Base-by-base conservation (phyloP, 1,140 invertebrate genomes). In the Lepidotrigona ventralis region DNA sequence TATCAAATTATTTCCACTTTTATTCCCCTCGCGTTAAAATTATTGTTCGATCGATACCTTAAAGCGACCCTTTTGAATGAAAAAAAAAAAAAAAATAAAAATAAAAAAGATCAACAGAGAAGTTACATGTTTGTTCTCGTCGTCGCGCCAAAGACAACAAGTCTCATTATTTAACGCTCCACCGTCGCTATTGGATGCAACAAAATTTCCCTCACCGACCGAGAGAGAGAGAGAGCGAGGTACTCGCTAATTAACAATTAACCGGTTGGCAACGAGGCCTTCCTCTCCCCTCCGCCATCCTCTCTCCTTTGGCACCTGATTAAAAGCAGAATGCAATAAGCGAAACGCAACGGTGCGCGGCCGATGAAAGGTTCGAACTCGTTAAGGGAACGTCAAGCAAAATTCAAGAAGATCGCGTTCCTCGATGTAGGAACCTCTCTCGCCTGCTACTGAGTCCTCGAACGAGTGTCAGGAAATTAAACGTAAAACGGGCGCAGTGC, bases 401-500 rank as follows among this genome's bases (percentile, higher is more conserved):
- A 66, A 26, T 11, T 6, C 21, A 17, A 9, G 23, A 17, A 9
- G 23, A 51, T 51, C 15, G 8, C 14, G 11, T n/a, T n/a, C 23
- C n/a, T 71, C 39, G 15, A 33, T 33, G 39, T 23, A 12, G 21
- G 26, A 56, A 15, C 19, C n/a, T 39, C 39, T 39, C n/a, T 33
- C 33, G 33, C 33, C 33, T 33, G 33, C 33, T 33, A n/a, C 33
- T 33, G 12, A 56, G 56, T 46, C 39, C 26, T 73, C 29, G 29
- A 54, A 74, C 72, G 53, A 39, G 54, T 58, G 72, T 58, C 72
- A 58, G 54, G 29, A 74, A 74, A 58, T 74, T 74, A 58, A 74
- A 74, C 72, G 54, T n/a, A 33, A 58, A 39, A 33, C 26, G 26
- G 29, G 3, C 5, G 56, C 5, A 8, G 0, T n/a, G n/a, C n/a